Percentiles rank a stretch among this genome's conserved stretches.
Evolutionary conservation across 1,140 invertebrate species (phyloP).

Genomic region (Drosophila ohnishii): DNA sequence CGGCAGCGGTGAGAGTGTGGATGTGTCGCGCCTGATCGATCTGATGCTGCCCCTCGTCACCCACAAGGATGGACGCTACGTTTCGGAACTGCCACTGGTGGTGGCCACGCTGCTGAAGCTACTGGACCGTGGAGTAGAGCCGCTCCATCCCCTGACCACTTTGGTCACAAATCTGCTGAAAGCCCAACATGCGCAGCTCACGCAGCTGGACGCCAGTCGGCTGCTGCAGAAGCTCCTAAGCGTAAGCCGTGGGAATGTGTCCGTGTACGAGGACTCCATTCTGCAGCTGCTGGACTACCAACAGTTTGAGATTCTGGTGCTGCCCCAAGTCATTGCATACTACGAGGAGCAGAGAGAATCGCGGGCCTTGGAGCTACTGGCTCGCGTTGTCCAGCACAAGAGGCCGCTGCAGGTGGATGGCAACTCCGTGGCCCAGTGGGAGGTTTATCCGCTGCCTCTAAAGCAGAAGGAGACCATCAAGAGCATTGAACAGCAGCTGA

Average conservation of each 20-base stretch:
- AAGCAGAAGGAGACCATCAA: conserved; percentile 56
- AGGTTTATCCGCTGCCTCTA: conserved; percentile 87
- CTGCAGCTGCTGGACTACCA: conserved; percentile 87
- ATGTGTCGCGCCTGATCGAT: conserved; percentile 53
- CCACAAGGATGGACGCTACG: conserved; percentile 86
- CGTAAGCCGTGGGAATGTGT: conserved; percentile 80
- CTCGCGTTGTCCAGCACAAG: conserved; percentile 88
- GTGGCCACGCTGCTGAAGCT: conserved; percentile 85
- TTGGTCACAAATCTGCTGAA: conserved; percentile 60
- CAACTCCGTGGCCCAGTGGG: conserved; percentile 86
- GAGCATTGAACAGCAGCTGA: conserved; percentile 39
- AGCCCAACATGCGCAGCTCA: conserved; percentile 84
- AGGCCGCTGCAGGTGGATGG: conserved; percentile 86
- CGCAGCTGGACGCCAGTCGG: conserved; percentile 88
- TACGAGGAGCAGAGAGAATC: conserved; percentile 85
- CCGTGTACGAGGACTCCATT: conserved; percentile 86
- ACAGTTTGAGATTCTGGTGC: conserved; percentile 89
- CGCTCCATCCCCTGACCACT: conserved; percentile 35
- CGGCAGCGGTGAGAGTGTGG: conserved; percentile 21
- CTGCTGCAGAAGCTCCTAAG: conserved; percentile 86
- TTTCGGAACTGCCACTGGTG: conserved; percentile 85
- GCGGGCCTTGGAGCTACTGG: conserved; percentile 86
- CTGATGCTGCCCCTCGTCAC: conserved; percentile 86
- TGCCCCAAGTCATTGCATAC: conserved; percentile 87
- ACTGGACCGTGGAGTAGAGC: conserved; percentile 68